Base-by-base conservation (phyloP, 2,888 invertebrate genomes). In the Amiota mariae region DNA sequence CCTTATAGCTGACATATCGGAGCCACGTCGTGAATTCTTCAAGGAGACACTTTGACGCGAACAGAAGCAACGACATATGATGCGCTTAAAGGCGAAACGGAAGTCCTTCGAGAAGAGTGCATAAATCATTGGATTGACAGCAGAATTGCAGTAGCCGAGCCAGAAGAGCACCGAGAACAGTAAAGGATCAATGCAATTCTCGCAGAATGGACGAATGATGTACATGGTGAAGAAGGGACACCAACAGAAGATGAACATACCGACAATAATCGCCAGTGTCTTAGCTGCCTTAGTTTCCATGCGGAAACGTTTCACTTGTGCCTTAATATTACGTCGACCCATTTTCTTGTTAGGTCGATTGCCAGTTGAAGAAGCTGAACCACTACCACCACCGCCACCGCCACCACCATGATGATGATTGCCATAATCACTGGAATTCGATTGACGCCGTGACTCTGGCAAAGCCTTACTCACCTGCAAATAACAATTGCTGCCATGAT, bases 281-380 rank as follows among this genome's bases (percentile, higher is more conserved):
- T 98, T 98, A 1, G 98, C 98, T 0, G 98, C 98, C 91, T 98
- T 98, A 0, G 98, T 98, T 89, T 98, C 98, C 95, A 97, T 97
- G 6, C 96, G 93, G 89, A 97, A 97, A 67, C 97, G 93, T 88
- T 96, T 96, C 77, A 97, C 96, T 92, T 96, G 94, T 4, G 96
- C 95, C 89, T 97, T 97, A 76, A 97, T 96, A 88, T 97, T 97
- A 75, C 97, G 92, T 85, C 95, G 95, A 47, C 96, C 96, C 95
- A 97, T 96, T 81, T 94, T 92, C 80, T 93, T 92, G 13, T 92
- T 92, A 0, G 86, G 85, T 24, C 80, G 79, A 63, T 91, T 92
- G 72, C 92, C 90, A 63, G 91, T 86, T 15, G 57, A n/a, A 36
- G 36, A 6, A 6, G 36, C 36, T 36, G 36, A 36, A 36, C 36